A percentile compares a stretch with the other conserved stretches of the same genome.
Conservation (phyloP, 2,797 vertebrate genomes). For the Neostethus bicornis region DNA sequence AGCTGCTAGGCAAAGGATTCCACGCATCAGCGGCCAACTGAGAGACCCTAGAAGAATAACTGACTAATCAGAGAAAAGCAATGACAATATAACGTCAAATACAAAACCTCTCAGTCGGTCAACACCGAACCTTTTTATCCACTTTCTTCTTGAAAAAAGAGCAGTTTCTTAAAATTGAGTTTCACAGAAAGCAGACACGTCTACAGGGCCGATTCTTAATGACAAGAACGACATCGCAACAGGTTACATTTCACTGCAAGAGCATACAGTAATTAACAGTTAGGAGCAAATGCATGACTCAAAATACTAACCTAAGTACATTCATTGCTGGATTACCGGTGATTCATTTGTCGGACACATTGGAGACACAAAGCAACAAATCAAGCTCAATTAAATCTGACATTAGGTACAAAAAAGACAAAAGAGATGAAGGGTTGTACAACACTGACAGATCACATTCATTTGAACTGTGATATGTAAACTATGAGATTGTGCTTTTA, state of each 20-base stretch:
- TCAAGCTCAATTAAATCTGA: not conserved
- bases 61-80: no score
- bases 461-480: constrained; percentile 4
- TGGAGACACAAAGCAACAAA: not conserved
- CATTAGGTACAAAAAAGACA: not conserved
- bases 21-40: no score
- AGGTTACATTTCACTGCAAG: not conserved
- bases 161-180: not conserved
- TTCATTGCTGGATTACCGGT: not conserved
- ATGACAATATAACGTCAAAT: not conserved
- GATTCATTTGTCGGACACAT: not conserved
- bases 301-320: not conserved
- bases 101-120: not conserved
- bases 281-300: not conserved
- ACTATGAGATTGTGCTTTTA: not conserved
- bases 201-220: not conserved
- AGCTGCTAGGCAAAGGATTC: no score
- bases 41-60: no score
- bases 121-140: not conserved
- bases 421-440: not conserved
- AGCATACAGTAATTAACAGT: not conserved
- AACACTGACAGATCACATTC: not conserved
- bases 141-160: not conserved
- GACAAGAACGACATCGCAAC: not conserved
- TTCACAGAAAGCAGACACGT: not conserved